phyloP scores from a whole-genome alignment of 1,140 invertebrate species.

The Drosophila gunungcola region DNA sequence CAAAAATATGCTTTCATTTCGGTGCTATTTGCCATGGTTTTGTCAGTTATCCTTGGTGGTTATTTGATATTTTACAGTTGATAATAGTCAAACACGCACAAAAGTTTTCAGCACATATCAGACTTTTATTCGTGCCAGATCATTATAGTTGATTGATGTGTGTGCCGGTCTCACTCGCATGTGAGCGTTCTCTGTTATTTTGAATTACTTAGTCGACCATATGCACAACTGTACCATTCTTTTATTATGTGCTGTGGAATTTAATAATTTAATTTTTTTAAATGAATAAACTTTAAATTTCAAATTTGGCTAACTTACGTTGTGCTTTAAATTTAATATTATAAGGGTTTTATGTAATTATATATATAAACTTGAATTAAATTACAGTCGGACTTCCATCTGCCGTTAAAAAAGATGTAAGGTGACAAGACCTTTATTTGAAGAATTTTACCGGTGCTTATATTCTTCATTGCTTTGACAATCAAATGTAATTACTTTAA shows the following conservation, averaged over 20 bases:
- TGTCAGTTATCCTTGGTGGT: slow-evolving; percentile 73
- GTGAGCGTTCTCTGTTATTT: slow-evolving; percentile 40
- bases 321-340: too few relatives aligned
- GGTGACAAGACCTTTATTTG: too few relatives aligned
- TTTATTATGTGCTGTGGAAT: neutral
- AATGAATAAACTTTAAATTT: too few relatives aligned
- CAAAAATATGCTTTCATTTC: slow-evolving; percentile 66
- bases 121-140: slow-evolving; percentile 57
- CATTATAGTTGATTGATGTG: slow-evolving; percentile 79
- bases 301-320: too few relatives aligned
- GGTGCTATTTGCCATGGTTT: slow-evolving; percentile 67
- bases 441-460: too few relatives aligned
- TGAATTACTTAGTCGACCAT: slow-evolving; percentile 31
- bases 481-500: too few relatives aligned
- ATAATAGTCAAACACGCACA: slow-evolving; percentile 62
- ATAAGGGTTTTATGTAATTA: too few relatives aligned
- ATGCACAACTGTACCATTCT: slow-evolving; percentile 54
- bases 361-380: too few relatives aligned
- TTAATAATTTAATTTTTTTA: neutral
- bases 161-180: slow-evolving; percentile 7
- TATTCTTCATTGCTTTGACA: too few relatives aligned
- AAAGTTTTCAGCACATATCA: slow-evolving; percentile 57
- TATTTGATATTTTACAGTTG: slow-evolving; percentile 82
- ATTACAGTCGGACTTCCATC: too few relatives aligned
- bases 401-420: too few relatives aligned